Base-by-base conservation (phyloP, 1,140 invertebrate species). In the Harlomillsia oculata region DNA sequence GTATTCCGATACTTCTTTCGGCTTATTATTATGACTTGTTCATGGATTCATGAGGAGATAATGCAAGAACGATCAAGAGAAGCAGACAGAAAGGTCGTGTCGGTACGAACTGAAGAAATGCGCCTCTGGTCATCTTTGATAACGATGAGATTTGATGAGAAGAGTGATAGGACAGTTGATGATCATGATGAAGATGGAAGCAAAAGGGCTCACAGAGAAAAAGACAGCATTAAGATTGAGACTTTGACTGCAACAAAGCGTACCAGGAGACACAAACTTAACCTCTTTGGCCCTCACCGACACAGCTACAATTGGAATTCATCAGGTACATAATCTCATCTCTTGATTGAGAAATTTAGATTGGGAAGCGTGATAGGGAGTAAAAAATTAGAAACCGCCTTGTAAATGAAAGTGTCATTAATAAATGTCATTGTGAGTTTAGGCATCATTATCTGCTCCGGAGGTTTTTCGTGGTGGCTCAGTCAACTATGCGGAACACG, bases 281-380 rank as follows among this genome's bases (percentile, higher is more conserved):
- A n/a, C n/a, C n/a, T n/a, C n/a, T n/a, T n/a, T n/a, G n/a, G n/a
- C n/a, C n/a, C n/a, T n/a, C n/a, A n/a, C n/a, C n/a, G n/a, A n/a
- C n/a, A n/a, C n/a, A n/a, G n/a, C n/a, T n/a, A n/a, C n/a, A 45
- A 43, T 54, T 54, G 45, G 41, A 54, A 54, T 54, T 40, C 43
- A 45, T 6, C 29, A 37, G 26, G 39, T 46, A 45, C 21, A 56
- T 45, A 56, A 56, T 56, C 53, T 56, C 44, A 56, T 56, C 30
- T 56, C 13, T 49, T 60, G 59, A 60, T 60, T 60, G 53, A 60
- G 53, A 60, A 60, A 60, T 60, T 60, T 60, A 60, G 59, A 60
- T 60, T 13, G 30, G 30, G 43, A 43, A 53, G 49, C 48, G 46
- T 48, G 59, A 60, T 60, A 60, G 32, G 13, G 39, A 28, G 46